A percentile compares a stretch with the other conserved stretches of the same genome.
Conservation (phyloP, 2,113 vertebrate genomes). For the Apaloderma vittatum region DNA sequence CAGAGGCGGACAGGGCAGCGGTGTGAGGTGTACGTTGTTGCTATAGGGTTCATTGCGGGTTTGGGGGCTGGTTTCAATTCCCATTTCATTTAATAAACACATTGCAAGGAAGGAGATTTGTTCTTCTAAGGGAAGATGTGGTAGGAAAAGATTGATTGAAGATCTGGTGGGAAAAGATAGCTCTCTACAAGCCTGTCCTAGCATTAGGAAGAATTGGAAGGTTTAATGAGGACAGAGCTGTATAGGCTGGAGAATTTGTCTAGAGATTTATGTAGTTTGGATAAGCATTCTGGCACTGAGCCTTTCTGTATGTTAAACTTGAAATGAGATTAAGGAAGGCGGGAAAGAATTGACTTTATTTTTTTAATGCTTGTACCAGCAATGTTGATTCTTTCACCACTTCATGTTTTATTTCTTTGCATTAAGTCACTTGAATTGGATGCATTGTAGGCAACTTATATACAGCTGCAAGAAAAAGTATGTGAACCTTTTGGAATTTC, state of each 20-base stretch:
- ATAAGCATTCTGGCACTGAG: slow-evolving; percentile 44
- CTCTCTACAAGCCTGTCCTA: not conserved
- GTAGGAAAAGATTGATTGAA: not conserved
- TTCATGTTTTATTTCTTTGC: slow-evolving; percentile 23
- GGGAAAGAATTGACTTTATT: not conserved
- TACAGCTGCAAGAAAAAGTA: too few species aligned
- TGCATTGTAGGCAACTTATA: not conserved
- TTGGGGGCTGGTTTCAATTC: not conserved
- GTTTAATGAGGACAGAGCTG: not conserved
- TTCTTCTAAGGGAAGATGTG: not conserved
- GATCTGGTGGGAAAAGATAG: not conserved
- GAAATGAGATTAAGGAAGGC: not conserved
- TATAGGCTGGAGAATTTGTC: not conserved
- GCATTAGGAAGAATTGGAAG: not conserved
- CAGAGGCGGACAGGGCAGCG: not conserved
- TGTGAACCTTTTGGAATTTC: too few species aligned
- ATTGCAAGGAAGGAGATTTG: not conserved
- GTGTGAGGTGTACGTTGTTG: not conserved
- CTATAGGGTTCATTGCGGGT: not conserved
- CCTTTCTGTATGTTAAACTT: slow-evolving; percentile 34
- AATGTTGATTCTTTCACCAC: slow-evolving; percentile 21
- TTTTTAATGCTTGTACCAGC: not conserved
- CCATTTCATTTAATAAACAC: not conserved
- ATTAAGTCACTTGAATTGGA: not conserved
- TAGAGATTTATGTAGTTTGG: slow-evolving; percentile 51